Percentiles rank a stretch among this genome's conserved stretches.
Conservation (phyloP, 2,113 vertebrate genomes). For the Pomatorhinus ruficollis region DNA sequence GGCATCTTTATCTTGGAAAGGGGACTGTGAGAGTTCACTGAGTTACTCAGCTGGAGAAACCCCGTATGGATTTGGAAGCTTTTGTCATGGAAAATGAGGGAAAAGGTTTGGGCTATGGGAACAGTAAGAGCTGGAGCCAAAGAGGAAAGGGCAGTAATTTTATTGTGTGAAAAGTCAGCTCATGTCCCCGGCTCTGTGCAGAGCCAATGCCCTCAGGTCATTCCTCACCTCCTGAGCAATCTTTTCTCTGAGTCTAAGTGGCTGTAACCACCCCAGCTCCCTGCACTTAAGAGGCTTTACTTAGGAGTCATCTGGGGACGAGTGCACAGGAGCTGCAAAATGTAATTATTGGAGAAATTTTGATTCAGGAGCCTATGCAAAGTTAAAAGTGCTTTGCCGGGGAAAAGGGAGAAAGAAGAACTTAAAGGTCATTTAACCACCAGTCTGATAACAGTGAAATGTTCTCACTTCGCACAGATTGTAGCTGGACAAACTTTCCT, state of each 20-base stretch:
- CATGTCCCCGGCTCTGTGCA: neutral
- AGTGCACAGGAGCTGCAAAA: neutral
- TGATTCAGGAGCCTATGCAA: conserved; percentile 1
- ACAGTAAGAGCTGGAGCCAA: neutral
- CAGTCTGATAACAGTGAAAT: conserved; percentile 20
- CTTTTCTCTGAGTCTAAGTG: neutral
- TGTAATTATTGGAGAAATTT: conserved; percentile 33
- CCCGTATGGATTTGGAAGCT: rapidly evolving
- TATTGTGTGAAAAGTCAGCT: neutral
- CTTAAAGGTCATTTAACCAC: conserved; percentile 55
- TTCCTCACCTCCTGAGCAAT: neutral
- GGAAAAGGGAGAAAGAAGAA: neutral
- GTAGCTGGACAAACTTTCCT: neutral
- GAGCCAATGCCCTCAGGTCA: neutral
- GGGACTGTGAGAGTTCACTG: neutral
- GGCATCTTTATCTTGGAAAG: neutral
- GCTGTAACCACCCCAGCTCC: neutral
- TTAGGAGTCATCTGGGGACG: conserved; percentile 13
- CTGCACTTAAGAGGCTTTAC: neutral
- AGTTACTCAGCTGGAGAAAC: neutral
- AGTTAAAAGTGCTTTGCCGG: conserved; percentile 8
- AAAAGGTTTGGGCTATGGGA: neutral
- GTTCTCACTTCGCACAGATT: neutral
- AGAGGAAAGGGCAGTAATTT: neutral
- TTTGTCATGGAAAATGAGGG: neutral